Conservation (phyloP, 2,797 vertebrate species). For the Iguana delicatissima region DNA sequence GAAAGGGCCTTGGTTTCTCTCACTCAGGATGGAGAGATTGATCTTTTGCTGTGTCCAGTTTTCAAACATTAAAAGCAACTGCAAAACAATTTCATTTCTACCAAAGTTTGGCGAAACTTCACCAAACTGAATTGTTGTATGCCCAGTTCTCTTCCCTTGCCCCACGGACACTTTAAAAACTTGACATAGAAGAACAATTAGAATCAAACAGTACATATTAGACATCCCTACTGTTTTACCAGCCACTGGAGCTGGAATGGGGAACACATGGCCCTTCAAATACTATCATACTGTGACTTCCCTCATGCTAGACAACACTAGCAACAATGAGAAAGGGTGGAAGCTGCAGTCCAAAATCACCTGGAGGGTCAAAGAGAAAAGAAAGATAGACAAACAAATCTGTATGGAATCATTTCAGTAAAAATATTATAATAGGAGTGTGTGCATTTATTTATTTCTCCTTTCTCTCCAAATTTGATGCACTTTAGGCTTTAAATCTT, state of each 20-base stretch:
- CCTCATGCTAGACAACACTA: not conserved
- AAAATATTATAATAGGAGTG: too few relatives aligned
- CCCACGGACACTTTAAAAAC: not conserved
- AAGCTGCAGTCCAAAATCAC: not conserved
- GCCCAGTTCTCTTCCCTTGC: not conserved
- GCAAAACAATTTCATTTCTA: not conserved
- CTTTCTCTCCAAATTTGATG: too few relatives aligned
- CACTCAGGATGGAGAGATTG: not conserved
- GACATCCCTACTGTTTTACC: not conserved
- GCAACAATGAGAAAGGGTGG: not conserved
- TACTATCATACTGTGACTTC: not conserved
- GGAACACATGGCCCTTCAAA: not conserved
- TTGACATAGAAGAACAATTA: not conserved
- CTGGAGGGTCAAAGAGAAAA: not conserved
- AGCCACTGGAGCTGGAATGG: rapidly evolving
- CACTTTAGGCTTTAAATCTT: too few relatives aligned
- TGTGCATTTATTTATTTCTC: too few relatives aligned
- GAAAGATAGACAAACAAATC: too few relatives aligned
- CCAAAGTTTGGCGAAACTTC: not conserved
- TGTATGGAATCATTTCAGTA: too few relatives aligned
- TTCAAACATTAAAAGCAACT: not conserved
- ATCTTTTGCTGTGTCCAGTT: not conserved
- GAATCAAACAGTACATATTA: not conserved
- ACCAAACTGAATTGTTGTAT: not conserved
- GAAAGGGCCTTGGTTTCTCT: too few relatives aligned